Conservation (phyloP, 1,140 invertebrate genomes). For the Pogonomyrmex californicus region DNA sequence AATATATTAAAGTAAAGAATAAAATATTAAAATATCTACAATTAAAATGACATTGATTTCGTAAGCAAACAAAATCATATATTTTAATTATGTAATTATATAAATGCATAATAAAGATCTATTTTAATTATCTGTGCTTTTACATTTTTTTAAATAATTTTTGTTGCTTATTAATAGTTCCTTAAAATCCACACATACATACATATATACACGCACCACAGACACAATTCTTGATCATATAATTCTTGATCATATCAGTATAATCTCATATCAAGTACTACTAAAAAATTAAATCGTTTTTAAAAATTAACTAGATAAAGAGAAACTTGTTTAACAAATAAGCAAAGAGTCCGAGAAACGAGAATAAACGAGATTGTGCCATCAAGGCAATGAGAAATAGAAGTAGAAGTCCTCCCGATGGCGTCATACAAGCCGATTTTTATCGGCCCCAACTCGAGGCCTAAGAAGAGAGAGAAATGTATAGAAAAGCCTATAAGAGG, state of each 20-base stretch:
- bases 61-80: background rate
- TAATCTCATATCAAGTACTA: background rate
- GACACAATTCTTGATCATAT: no score
- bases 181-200: background rate
- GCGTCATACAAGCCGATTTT: constrained; percentile 67
- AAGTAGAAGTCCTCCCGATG: constrained; percentile 37
- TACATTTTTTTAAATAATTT: background rate
- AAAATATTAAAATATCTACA: background rate
- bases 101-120: background rate
- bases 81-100: background rate
- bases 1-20: no score
- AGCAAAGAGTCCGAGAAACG: constrained; percentile 16
- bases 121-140: background rate
- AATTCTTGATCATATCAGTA: background rate
- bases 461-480: constrained; percentile 31
- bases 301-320: background rate
- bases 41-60: background rate
- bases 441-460: constrained; percentile 46
- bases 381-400: constrained; percentile 62
- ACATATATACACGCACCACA: no score
- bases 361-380: constrained; percentile 51
- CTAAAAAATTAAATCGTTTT: constrained; percentile 27
- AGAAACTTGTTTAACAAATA: background rate
- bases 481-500: background rate
- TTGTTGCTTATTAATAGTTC: background rate